Conservation (phyloP, 2,797 vertebrate genomes). For the Odontamblyopus lacepedii region DNA sequence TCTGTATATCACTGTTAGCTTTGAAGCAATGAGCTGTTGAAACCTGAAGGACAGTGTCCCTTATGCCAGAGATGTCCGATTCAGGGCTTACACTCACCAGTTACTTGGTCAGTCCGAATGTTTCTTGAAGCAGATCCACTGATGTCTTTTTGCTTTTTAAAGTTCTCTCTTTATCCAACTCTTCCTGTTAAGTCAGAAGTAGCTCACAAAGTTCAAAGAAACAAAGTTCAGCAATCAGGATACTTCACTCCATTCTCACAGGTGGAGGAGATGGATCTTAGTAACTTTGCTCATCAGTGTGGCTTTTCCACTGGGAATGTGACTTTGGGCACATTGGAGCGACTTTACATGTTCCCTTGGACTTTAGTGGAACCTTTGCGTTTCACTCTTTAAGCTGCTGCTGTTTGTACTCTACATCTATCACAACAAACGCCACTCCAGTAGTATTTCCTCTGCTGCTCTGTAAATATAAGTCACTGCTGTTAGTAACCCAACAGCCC, state of each 20-base stretch:
- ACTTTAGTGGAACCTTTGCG: constrained; percentile 26
- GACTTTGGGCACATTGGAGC: constrained; percentile 21
- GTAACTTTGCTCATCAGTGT: constrained; percentile 52
- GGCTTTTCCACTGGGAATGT: constrained; percentile 55
- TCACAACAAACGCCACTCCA: constrained; percentile 53
- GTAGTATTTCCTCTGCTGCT: constrained; percentile 52
- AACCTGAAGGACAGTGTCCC: constrained; percentile 39
- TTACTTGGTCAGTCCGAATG: constrained; percentile 35
- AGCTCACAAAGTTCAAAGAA: constrained; percentile 23
- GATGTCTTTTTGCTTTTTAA: constrained; percentile 31
- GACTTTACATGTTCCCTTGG: constrained; percentile 35
- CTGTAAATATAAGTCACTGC: constrained; percentile 23
- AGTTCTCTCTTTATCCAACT: constrained; percentile 28
- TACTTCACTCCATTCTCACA: constrained; percentile 62
- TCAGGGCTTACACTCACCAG: constrained; percentile 16
- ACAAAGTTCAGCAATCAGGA: constrained; percentile 8
- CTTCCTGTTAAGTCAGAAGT: constrained; percentile 17
- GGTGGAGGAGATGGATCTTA: constrained; percentile 55
- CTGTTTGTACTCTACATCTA: constrained; percentile 86
- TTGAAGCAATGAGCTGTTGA: constrained; percentile 59
- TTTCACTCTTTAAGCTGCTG: constrained; percentile 90
- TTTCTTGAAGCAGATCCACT: constrained; percentile 18
- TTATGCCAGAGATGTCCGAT: constrained; percentile 33
- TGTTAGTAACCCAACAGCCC: constrained; percentile 33
- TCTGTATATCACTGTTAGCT: constrained; percentile 33